Evolutionary conservation across 2,888 invertebrate species (phyloP).

Genomic region (Eulithis prunata): DNA sequence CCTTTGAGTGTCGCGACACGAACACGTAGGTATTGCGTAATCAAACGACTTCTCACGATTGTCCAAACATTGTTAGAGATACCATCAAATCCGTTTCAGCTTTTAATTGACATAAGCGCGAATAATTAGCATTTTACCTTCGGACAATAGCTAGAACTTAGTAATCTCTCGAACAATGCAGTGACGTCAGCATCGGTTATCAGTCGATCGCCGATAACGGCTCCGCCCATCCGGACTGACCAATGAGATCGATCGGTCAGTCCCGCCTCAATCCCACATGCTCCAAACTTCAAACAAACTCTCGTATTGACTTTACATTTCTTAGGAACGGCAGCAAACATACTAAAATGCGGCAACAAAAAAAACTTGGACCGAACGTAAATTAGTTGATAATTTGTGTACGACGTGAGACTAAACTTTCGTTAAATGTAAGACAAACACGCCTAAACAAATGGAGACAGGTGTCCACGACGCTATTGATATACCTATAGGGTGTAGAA

Average conservation of each 20-base stretch:
- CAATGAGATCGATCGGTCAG: conserved; percentile 77
- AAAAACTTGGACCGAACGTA: conserved; percentile 67
- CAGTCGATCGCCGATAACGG: conserved; percentile 59
- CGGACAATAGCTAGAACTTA: conserved; percentile 33
- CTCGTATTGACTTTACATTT: conserved; percentile 27
- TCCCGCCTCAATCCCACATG: conserved; percentile 46
- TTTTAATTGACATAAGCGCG: conserved; percentile 26
- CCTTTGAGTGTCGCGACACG: conserved; percentile 5
- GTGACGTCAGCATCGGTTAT: conserved; percentile 60
- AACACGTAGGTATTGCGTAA: conserved; percentile 12
- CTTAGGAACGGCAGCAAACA: conserved; percentile 43
- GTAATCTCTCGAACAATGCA: conserved; percentile 41
- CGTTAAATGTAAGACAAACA: conserved; percentile 80
- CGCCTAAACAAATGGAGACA: conserved; percentile 82
- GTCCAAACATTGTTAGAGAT: conserved; percentile 22
- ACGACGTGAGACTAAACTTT: conserved; percentile 75
- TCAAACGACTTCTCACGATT: conserved; percentile 24
- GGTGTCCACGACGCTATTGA: conserved; percentile 78
- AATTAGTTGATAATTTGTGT: conserved; percentile 83
- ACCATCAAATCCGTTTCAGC: conserved; percentile 25
- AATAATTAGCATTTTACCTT: conserved; percentile 30
- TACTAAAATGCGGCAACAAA: conserved; percentile 52
- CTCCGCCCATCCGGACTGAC: conserved; percentile 73
- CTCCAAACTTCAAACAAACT: conserved; percentile 31
- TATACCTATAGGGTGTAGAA: conserved; percentile 68